Conservation (phyloP, 2,797 vertebrate species). For the Borostomias antarcticus region DNA sequence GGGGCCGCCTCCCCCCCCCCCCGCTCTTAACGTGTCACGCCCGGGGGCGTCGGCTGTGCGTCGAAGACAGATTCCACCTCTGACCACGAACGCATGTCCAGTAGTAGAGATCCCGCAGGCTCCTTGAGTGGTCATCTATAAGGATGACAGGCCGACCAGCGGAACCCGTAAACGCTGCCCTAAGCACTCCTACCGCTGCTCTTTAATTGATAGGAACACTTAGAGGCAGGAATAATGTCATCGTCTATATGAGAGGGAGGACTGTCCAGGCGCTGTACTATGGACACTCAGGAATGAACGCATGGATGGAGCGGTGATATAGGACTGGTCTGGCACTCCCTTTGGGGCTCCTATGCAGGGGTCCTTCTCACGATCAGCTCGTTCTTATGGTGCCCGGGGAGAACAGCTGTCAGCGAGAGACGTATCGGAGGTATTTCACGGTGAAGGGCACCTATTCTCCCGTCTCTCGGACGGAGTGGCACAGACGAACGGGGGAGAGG, state of each 20-base stretch:
- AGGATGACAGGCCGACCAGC: slow-evolving; percentile 51
- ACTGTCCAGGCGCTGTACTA: neutral
- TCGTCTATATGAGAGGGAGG: slow-evolving; percentile 14
- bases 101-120: neutral
- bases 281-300: slow-evolving; percentile 34
- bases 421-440: slow-evolving; percentile 28
- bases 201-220: slow-evolving; percentile 56
- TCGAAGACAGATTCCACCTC: slow-evolving; percentile 22
- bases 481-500: neutral
- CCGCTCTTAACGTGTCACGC: slow-evolving; percentile 41
- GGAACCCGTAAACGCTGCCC: slow-evolving; percentile 48
- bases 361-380: neutral
- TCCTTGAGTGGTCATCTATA: slow-evolving; percentile 46
- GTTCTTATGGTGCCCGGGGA: slow-evolving; percentile 18
- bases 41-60: slow-evolving; percentile 43
- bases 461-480: slow-evolving; percentile 36
- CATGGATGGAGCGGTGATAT: slow-evolving; percentile 1
- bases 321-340: slow-evolving; percentile 31
- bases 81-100: slow-evolving; percentile 11
- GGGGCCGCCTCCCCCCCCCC: slow-evolving; percentile 30
- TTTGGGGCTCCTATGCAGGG: neutral
- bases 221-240: slow-evolving; percentile 29
- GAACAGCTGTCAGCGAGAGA: slow-evolving; percentile 13
- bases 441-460: slow-evolving; percentile 53
- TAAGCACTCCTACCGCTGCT: slow-evolving; percentile 34